Evolutionary conservation across 2,113 vertebrate genomes (phyloP), one percentile per base, ranked within the genome.

Genomic region (Reinhardtius hippoglossoides): DNA sequence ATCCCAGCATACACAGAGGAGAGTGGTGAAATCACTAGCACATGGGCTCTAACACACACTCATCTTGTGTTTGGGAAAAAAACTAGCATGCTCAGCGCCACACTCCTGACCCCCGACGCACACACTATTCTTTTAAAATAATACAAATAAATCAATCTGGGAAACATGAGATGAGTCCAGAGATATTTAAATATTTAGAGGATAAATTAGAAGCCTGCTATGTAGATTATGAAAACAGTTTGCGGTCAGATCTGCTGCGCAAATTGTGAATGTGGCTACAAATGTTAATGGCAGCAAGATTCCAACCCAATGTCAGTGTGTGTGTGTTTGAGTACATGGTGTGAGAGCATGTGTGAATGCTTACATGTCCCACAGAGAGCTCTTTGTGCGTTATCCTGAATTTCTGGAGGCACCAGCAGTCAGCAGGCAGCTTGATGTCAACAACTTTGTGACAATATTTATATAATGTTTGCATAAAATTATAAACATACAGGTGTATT

Each of bases 401-500:
- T n/a, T 66, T 68, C 62, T 69, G 81, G 69, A 87, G 79, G 76
- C 67, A 74, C 65, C 64, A 21, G 76, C 72, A 66, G 64, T 61
- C 84, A 24, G 69, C 85, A 90, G 81, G 91, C 89, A 88, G 5
- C 31, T 31, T 31, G 31, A 31, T 31, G 31, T 31, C 31, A 31
- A 55, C 56, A 23, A 35, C 83, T 88, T 69, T 67, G 65, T 76
- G 88, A 81, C 83, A 84, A 83, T 90, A 88, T 93, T 93, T 89
- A 91, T 81, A 59, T 79, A 92, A 79, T 56, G 87, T 92, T 93
- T 85, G 87, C 84, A 86, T 84, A 65, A 79, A 83, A 76, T 82
- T 83, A 67, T 80, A 86, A 60, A 60, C 87, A 92, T 87, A 83
- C 90, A 94, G 87, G 92, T 93, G 91, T 93, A 89, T 94, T 92